Evolutionary conservation across 2,113 vertebrate species (phyloP).

Genomic region (Oreotrochilus melanogaster): DNA sequence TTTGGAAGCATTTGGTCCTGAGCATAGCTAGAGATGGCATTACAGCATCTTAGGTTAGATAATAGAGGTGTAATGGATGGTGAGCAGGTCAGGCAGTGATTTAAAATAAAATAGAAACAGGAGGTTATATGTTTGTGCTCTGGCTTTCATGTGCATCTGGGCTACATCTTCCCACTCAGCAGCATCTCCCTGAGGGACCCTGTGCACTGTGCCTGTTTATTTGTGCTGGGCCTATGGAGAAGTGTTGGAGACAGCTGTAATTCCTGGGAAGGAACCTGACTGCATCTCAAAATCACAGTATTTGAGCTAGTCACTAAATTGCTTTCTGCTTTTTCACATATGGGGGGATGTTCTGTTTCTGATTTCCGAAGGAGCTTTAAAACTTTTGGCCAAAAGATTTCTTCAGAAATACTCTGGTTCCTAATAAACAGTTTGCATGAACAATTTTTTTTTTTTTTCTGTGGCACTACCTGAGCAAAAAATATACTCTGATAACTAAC

Average conservation of each 20-base stretch:
- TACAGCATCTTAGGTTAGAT: neutral
- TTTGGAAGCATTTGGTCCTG: neutral
- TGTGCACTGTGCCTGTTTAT: neutral
- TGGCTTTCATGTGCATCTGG: fast-evolving
- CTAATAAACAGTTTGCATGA: neutral
- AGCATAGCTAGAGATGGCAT: neutral
- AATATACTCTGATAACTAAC: no score
- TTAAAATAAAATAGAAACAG: neutral
- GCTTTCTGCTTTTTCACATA: neutral
- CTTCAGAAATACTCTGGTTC: neutral
- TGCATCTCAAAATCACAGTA: neutral
- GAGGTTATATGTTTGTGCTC: neutral
- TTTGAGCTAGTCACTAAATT: neutral
- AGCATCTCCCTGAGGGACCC: neutral
- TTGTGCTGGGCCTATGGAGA: neutral
- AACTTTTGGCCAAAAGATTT: neutral
- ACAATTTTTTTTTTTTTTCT: neutral
- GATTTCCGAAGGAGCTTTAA: neutral
- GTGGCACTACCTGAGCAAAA: neutral
- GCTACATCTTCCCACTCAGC: neutral
- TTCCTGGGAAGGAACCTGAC: neutral
- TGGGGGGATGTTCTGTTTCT: neutral
- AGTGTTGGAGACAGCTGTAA: neutral
- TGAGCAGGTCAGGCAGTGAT: neutral
- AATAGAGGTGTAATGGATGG: fast-evolving